These are phyloP conservation scores for Deroplatys truncata DNA, from an alignment of 2,888 invertebrate genomes.

Conservation along the genomic window DNA sequence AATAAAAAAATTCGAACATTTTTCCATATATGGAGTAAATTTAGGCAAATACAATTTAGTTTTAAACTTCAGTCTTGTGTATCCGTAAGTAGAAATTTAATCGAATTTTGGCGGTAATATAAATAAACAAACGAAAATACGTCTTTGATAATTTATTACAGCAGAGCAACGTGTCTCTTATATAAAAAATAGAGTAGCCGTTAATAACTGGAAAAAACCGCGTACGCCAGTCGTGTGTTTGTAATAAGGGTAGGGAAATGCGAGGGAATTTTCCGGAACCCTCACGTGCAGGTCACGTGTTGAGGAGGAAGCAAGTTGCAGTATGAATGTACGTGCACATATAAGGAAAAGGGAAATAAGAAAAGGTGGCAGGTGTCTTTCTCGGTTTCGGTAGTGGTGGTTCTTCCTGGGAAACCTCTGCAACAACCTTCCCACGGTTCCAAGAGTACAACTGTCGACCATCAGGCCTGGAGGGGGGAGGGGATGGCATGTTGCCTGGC, in stretches of 20 bases:
- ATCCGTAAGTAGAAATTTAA: no score
- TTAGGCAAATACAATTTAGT: no score
- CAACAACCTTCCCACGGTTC: conserved; percentile 26
- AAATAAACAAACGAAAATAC: no score
- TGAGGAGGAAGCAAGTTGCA: neutral
- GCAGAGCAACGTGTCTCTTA: no score
- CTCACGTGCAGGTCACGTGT: conserved; percentile 4
- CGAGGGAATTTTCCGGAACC: neutral
- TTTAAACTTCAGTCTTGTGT: no score
- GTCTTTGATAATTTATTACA: no score
- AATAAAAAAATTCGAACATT: no score
- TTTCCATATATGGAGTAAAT: no score
- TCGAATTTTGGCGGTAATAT: no score
- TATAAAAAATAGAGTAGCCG: neutral
- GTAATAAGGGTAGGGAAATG: neutral
- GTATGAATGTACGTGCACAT: neutral
- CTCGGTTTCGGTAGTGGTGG: neutral
- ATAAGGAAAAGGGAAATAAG: neutral
- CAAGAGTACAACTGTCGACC: neutral
- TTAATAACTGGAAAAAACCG: neutral
- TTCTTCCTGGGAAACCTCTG: conserved; percentile 21
- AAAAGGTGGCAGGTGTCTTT: conserved; percentile 21
- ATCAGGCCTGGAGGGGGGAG: neutral
- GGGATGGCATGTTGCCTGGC: neutral
- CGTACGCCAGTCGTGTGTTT: neutral